Conservation (phyloP, 1,140 invertebrate genomes). For the Eubasilissa regina region DNA sequence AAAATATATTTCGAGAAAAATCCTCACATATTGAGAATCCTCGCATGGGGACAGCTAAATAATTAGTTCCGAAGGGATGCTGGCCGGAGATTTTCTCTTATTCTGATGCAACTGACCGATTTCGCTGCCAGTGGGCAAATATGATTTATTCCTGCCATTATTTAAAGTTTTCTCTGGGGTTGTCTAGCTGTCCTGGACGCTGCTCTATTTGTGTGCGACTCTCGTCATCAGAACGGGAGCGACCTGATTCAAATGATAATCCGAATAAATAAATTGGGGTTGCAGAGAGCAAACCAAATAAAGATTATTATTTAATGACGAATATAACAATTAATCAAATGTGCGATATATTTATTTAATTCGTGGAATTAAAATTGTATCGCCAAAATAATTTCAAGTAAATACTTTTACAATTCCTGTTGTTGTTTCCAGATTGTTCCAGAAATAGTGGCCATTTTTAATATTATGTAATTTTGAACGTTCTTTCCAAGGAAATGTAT, state of each 20-base stretch:
- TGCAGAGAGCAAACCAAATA: background rate
- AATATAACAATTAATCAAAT: background rate
- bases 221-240: slow-evolving; percentile 4
- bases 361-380: too few relatives aligned
- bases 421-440: too few relatives aligned
- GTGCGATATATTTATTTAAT: too few relatives aligned
- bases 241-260: slow-evolving; percentile 23
- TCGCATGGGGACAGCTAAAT: too few relatives aligned
- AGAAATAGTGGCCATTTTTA: too few relatives aligned
- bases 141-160: slow-evolving; percentile 24
- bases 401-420: too few relatives aligned
- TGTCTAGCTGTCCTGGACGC: background rate
- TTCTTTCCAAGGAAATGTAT: too few relatives aligned
- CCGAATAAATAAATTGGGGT: slow-evolving; percentile 10
- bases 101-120: slow-evolving; percentile 25
- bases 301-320: background rate
- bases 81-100: slow-evolving; percentile 1
- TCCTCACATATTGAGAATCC: too few relatives aligned
- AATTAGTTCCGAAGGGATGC: slow-evolving; percentile 24
- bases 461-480: too few relatives aligned
- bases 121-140: background rate
- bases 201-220: too few relatives aligned
- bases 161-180: slow-evolving; percentile 18
- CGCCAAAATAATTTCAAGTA: too few relatives aligned
- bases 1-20: too few relatives aligned